These are phyloP conservation scores for Laterallus jamaicensis DNA, from an alignment of 2,113 vertebrate genomes.

Conservation along the genomic window DNA sequence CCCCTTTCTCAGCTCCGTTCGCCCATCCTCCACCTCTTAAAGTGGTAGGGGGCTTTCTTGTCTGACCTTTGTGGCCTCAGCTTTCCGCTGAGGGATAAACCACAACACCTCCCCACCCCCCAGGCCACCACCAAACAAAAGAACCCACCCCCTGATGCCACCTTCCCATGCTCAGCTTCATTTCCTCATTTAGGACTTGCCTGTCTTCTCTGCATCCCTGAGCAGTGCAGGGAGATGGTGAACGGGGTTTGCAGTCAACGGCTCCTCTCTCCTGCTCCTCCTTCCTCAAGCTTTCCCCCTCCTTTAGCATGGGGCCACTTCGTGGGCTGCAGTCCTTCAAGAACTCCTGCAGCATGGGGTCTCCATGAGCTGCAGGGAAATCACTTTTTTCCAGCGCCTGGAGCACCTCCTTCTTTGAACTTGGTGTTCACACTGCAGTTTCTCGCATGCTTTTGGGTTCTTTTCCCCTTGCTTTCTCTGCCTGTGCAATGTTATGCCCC, in stretches of 20 bases:
- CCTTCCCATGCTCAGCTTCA: not conserved
- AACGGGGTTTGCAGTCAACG: not conserved
- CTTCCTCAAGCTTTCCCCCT: not conserved
- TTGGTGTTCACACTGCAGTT: not conserved
- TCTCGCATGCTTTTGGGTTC: not conserved
- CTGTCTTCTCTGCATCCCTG: not conserved
- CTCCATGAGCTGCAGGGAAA: not conserved
- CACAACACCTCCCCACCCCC: too few relatives aligned
- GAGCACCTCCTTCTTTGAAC: not conserved
- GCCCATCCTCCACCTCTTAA: too few relatives aligned
- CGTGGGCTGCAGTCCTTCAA: not conserved
- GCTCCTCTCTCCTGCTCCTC: not conserved
- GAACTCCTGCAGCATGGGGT: not conserved
- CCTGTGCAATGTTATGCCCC: not conserved
- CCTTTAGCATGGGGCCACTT: not conserved
- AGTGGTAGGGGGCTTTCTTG: too few relatives aligned
- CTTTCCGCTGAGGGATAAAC: too few relatives aligned
- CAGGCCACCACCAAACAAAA: not conserved
- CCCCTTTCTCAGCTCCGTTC: too few relatives aligned
- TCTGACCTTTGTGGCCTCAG: too few relatives aligned
- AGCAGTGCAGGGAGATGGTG: accelerated
- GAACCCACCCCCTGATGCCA: not conserved
- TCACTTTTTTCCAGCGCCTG: not conserved
- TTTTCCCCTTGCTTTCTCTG: not conserved
- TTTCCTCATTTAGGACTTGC: not conserved